A percentile compares a stretch with the other conserved stretches of the same genome.
phyloP scores from a whole-genome alignment of 2,888 invertebrate species.

The Panorpa germanica region DNA sequence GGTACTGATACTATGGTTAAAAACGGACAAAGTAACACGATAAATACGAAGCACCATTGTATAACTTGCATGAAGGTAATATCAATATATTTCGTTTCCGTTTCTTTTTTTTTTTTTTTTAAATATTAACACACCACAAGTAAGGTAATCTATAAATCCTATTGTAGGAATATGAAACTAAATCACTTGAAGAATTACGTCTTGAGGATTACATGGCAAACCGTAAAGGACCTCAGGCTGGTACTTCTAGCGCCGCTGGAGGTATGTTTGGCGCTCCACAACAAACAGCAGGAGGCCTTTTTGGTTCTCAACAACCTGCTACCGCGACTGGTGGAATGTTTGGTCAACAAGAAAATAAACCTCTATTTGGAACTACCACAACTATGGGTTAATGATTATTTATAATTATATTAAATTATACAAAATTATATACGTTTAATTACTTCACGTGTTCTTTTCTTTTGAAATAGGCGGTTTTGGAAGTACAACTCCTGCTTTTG shows the following conservation, averaged over 20 bases:
- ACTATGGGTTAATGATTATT: slow-evolving; percentile 21
- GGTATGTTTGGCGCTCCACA: slow-evolving; percentile 29
- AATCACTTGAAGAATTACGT: slow-evolving; percentile 87
- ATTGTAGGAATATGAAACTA: slow-evolving; percentile 74
- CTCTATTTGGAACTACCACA: slow-evolving; percentile 26
- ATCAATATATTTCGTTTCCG: neutral
- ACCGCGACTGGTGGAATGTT: slow-evolving; percentile 28
- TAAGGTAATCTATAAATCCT: too few species aligned
- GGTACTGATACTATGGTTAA: slow-evolving; percentile 87
- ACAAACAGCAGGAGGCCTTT: slow-evolving; percentile 21
- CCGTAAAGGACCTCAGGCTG: slow-evolving; percentile 52
- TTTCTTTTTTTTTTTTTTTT: neutral
- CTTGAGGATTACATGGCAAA: slow-evolving; percentile 85
- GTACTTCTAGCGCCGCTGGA: slow-evolving; percentile 19
- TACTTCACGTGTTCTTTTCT: slow-evolving; percentile 6
- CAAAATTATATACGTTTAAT: slow-evolving; percentile 1
- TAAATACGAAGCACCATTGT: slow-evolving; percentile 88
- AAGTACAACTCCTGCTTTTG: slow-evolving; percentile 25
- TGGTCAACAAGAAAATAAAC: slow-evolving; percentile 37
- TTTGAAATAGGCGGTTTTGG: slow-evolving; percentile 35
- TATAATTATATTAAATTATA: slow-evolving; percentile 4
- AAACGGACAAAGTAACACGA: slow-evolving; percentile 63
- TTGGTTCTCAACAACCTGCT: slow-evolving; percentile 25
- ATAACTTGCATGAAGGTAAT: slow-evolving; percentile 87
- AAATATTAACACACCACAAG: neutral